Conservation (phyloP, 2,888 invertebrate genomes). For the Drosophila crucigera region DNA sequence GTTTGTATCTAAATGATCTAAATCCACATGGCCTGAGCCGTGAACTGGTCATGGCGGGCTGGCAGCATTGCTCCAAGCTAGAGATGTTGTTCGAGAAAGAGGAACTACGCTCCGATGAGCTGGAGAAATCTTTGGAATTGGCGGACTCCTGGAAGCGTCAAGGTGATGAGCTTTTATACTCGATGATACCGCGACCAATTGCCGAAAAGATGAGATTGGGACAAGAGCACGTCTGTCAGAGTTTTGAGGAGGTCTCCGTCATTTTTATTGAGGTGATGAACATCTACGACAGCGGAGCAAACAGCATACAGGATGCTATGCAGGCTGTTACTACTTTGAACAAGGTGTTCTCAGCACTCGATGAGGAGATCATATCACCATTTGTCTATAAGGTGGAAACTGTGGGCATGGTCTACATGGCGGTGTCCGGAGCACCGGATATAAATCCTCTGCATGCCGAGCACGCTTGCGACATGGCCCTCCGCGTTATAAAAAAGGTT, state of each 20-base stretch:
- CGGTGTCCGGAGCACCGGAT: constrained; percentile 95
- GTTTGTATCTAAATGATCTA: constrained; percentile 92
- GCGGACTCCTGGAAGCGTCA: constrained; percentile 94
- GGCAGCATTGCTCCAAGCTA: constrained; percentile 93
- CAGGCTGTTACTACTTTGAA: constrained; percentile 94
- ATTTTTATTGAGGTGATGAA: constrained; percentile 84
- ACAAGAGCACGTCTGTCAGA: constrained; percentile 93
- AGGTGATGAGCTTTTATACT: constrained; percentile 94
- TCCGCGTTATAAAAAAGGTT: constrained; percentile 90
- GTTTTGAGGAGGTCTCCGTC: constrained; percentile 85
- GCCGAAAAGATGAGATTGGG: constrained; percentile 93
- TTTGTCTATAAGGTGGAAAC: constrained; percentile 97
- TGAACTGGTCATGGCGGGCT: constrained; percentile 93
- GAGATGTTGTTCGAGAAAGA: constrained; percentile 94
- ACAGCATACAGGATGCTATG: constrained; percentile 88
- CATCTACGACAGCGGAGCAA: constrained; percentile 80
- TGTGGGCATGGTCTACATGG: constrained; percentile 96
- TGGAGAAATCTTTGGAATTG: constrained; percentile 91
- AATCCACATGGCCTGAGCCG: constrained; percentile 95
- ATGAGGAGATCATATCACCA: constrained; percentile 92
- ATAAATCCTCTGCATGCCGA: constrained; percentile 90
- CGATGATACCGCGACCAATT: constrained; percentile 96
- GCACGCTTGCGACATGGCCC: constrained; percentile 91
- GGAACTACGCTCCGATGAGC: constrained; percentile 91
- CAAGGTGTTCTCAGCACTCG: constrained; percentile 93